Percentiles rank a stretch among this genome's conserved stretches.
phyloP scores from a whole-genome alignment of 2,797 vertebrate species.

The Dipus sagitta region DNA sequence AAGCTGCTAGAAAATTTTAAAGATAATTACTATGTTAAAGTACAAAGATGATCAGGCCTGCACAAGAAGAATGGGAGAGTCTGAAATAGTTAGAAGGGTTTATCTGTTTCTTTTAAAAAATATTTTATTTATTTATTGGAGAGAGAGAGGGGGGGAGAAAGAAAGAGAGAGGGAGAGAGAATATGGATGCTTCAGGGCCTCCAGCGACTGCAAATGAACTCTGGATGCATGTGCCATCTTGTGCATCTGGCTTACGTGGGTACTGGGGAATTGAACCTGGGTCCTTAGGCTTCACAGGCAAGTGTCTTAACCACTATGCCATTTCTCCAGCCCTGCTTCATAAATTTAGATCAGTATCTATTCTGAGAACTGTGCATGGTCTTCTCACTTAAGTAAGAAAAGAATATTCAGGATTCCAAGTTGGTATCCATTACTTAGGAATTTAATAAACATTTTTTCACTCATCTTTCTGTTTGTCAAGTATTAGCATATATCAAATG shows the following conservation, averaged over 20 bases:
- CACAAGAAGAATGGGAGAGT: background rate
- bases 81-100: background rate
- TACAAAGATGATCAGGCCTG: background rate
- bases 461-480: background rate
- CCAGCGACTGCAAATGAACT: too few relatives aligned
- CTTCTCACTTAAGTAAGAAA: background rate
- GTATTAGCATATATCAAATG: background rate
- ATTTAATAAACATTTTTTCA: slow-evolving; percentile 17
- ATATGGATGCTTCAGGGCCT: too few relatives aligned
- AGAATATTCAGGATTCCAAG: background rate
- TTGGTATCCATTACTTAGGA: slow-evolving; percentile 22
- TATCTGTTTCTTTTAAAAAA: background rate
- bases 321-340: too few relatives aligned
- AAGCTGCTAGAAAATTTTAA: slow-evolving; percentile 30
- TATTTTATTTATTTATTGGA: too few relatives aligned
- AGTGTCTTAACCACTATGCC: too few relatives aligned
- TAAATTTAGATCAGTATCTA: slow-evolving; percentile 13
- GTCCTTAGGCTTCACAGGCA: too few relatives aligned
- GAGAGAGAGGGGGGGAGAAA: too few relatives aligned
- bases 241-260: too few relatives aligned
- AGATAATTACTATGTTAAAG: background rate
- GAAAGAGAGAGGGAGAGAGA: too few relatives aligned
- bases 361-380: background rate
- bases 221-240: too few relatives aligned
- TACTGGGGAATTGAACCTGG: too few relatives aligned